Conservation (phyloP, 2,888 invertebrate genomes). For the Diabrotica balteata region DNA sequence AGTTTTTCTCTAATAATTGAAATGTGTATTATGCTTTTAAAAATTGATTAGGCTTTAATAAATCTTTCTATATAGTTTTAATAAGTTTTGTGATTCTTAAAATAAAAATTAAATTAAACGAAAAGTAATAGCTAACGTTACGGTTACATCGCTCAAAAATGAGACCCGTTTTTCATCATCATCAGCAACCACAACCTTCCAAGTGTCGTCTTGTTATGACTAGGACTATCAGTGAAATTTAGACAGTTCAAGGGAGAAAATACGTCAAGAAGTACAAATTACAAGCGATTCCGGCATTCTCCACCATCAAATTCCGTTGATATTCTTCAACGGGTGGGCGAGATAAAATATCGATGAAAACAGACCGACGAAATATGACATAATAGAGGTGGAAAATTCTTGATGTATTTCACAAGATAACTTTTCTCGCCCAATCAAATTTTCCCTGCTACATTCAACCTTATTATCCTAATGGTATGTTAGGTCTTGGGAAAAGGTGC, state of each 20-base stretch:
- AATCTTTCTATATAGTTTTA: no score
- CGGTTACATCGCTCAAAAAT: no score
- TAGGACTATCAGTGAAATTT: neutral
- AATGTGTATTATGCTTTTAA: no score
- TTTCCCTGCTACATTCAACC: constrained; percentile 23
- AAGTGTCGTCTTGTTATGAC: constrained; percentile 1
- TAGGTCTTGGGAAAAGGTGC: constrained; percentile 4
- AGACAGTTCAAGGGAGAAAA: constrained; percentile 20
- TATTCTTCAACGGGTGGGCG: constrained; percentile 16
- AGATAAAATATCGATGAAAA: constrained; percentile 27
- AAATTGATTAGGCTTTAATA: no score
- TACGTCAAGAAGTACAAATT: constrained; percentile 15
- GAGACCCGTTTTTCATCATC: no score
- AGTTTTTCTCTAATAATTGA: no score
- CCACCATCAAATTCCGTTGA: constrained; percentile 14
- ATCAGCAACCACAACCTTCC: no score
- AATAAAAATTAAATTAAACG: no score
- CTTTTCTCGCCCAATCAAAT: constrained; percentile 29
- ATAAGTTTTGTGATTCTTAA: no score
- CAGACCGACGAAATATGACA: constrained; percentile 17
- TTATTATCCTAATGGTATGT: constrained; percentile 28
- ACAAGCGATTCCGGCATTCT: constrained; percentile 12
- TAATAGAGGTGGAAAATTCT: constrained; percentile 27
- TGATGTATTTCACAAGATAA: constrained; percentile 27
- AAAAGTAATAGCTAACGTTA: no score